Conservation (phyloP, 1,140 invertebrate genomes). For the Cydia fagiglandana region DNA sequence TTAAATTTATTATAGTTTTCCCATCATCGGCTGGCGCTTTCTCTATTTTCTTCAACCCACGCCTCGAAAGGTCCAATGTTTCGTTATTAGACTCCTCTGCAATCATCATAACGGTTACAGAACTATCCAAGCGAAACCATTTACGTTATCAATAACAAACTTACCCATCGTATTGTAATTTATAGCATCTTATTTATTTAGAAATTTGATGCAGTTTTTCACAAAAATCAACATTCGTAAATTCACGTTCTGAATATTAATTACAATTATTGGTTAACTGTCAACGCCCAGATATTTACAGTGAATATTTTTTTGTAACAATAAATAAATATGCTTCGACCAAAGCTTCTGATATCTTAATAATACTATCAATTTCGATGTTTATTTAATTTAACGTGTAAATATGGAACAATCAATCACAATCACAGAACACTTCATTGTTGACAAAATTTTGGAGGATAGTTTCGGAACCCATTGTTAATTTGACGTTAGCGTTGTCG, state of each 20-base stretch:
- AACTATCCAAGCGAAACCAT: conserved; percentile 11
- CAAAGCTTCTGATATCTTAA: neutral
- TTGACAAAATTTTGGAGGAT: conserved; percentile 17
- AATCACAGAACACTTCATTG: conserved; percentile 14
- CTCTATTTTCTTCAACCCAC: conserved; percentile 86
- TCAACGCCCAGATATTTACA: conserved; percentile 33
- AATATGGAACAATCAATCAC: neutral
- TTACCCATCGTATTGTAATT: conserved; percentile 60
- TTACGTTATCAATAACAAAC: conserved; percentile 34
- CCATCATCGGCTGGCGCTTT: conserved; percentile 83
- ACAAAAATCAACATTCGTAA: conserved; percentile 68
- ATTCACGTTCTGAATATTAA: conserved; percentile 53
- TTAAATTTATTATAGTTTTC: conserved; percentile 85
- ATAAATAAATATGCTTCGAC: neutral
- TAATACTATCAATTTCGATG: neutral
- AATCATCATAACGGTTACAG: conserved; percentile 36
- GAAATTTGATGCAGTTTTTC: conserved; percentile 48
- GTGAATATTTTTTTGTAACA: conserved; percentile 2
- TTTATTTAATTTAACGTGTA: neutral
- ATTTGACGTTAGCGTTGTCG: conserved; percentile 1
- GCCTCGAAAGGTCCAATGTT: conserved; percentile 83
- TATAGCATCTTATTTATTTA: conserved; percentile 60
- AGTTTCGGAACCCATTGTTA: conserved; percentile 18
- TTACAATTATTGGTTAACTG: conserved; percentile 34
- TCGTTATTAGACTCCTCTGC: conserved; percentile 67